phyloP scores from a whole-genome alignment of 1,140 invertebrate genomes.

The Eufriesea mexicana region DNA sequence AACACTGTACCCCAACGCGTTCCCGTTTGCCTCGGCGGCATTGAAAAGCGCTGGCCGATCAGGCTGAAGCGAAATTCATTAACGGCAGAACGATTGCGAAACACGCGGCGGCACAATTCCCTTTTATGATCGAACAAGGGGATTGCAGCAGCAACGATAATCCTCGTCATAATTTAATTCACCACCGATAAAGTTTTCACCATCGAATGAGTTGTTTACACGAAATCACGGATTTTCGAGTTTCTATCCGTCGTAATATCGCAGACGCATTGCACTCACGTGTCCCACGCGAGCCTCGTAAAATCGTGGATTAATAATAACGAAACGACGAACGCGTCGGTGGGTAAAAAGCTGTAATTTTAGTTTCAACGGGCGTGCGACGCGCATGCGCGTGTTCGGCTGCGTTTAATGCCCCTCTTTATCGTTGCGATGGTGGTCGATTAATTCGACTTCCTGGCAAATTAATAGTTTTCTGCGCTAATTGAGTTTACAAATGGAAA shows the following conservation, averaged over 20 bases:
- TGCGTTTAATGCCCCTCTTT: conserved; percentile 40
- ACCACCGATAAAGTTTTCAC: neutral
- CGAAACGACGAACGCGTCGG: neutral
- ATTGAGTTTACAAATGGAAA: conserved; percentile 46
- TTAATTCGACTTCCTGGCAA: conserved; percentile 38
- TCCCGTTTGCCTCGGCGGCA: neutral
- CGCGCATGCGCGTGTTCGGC: neutral
- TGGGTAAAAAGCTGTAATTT: conserved; percentile 23
- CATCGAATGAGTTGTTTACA: neutral
- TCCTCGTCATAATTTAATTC: conserved; percentile 12
- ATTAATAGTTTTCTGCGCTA: conserved; percentile 47
- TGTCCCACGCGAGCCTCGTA: neutral
- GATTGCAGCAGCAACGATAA: neutral
- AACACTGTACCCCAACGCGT: neutral
- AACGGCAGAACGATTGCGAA: neutral
- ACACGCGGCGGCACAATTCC: neutral
- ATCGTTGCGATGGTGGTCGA: conserved; percentile 38
- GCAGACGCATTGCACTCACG: neutral
- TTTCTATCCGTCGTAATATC: neutral
- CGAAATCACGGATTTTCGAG: conserved; percentile 1
- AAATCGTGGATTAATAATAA: neutral
- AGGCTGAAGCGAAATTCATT: neutral
- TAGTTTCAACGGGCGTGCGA: conserved; percentile 1
- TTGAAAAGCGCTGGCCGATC: neutral
- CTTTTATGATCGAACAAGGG: neutral